These are phyloP conservation scores for Pipistrellus pipistrellus DNA, from an alignment of 2,797 vertebrate genomes.

Conservation along the genomic window DNA sequence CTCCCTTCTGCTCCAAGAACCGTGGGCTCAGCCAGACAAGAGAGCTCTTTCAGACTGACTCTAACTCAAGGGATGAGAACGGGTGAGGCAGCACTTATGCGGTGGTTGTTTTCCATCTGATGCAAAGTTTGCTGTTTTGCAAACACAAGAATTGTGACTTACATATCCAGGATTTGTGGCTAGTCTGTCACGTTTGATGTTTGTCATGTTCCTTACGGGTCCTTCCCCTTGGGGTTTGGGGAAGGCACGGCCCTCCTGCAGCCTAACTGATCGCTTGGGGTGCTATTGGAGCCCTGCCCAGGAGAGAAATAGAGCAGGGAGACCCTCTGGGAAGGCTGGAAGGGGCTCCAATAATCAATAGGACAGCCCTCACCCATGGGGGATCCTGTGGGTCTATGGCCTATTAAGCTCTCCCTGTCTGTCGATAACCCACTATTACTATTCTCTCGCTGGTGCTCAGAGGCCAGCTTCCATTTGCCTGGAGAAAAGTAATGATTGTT, in stretches of 20 bases:
- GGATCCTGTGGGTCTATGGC: not conserved
- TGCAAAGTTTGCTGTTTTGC: not conserved
- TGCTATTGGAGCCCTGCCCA: not conserved
- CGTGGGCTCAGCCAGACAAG: not conserved
- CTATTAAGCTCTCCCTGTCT: not conserved
- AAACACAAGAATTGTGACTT: not conserved
- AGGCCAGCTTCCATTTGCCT: constrained; percentile 59
- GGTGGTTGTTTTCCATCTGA: not conserved
- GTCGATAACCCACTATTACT: constrained; percentile 40
- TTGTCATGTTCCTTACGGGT: not conserved
- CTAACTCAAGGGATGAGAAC: not conserved
- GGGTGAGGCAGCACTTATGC: not conserved
- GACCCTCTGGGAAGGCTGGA: not conserved
- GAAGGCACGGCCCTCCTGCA: not conserved
- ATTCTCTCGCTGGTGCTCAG: constrained; percentile 19
- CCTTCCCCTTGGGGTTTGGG: not conserved
- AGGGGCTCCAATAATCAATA: not conserved
- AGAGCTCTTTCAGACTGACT: not conserved
- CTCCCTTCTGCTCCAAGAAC: not conserved
- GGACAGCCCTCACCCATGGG: not conserved
- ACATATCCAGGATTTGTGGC: not conserved
- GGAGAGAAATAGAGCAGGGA: not conserved
- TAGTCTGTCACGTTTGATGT: not conserved
- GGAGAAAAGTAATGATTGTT: constrained; percentile 70
- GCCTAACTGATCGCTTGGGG: not conserved